Percentiles rank a stretch among this genome's conserved stretches.
Conservation (phyloP, 2,888 invertebrate genomes). For the Drepanosiphum platanoidis region DNA sequence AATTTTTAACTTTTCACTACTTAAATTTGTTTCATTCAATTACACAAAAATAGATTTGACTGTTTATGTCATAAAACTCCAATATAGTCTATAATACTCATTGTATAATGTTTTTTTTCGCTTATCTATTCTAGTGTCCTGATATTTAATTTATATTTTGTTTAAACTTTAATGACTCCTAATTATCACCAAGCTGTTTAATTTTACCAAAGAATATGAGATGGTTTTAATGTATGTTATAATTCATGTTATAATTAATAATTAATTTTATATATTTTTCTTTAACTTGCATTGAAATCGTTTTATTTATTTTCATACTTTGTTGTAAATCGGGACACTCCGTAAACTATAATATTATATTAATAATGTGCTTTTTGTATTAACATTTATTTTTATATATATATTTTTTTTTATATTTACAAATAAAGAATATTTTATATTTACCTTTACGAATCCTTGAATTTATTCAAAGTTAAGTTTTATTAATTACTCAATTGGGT, state of each 20-base stretch:
- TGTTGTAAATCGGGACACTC: not conserved
- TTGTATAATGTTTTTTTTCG: not conserved
- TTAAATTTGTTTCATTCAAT: not conserved
- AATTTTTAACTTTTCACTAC: not conserved
- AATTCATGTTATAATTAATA: not conserved
- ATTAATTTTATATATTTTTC: not conserved
- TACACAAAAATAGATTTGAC: not conserved
- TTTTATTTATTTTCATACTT: not conserved
- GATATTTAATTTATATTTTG: not conserved
- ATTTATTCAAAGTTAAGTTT: too few species aligned
- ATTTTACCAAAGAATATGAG: too few species aligned
- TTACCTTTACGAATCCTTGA: too few species aligned
- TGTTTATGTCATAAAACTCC: not conserved
- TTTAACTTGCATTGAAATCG: not conserved
- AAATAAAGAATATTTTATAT: not conserved
- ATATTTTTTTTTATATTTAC: not conserved
- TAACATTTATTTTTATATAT: constrained; percentile 68
- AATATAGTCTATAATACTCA: not conserved
- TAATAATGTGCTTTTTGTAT: constrained; percentile 85
- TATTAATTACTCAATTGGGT: too few species aligned
- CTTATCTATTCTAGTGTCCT: not conserved
- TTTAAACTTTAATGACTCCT: not conserved
- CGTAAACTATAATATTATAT: constrained; percentile 66
- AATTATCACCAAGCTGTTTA: too few species aligned
- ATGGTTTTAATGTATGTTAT: not conserved